These are phyloP conservation scores for Aphidius ervi DNA, from an alignment of 1,140 invertebrate species.

Conservation along the genomic window DNA sequence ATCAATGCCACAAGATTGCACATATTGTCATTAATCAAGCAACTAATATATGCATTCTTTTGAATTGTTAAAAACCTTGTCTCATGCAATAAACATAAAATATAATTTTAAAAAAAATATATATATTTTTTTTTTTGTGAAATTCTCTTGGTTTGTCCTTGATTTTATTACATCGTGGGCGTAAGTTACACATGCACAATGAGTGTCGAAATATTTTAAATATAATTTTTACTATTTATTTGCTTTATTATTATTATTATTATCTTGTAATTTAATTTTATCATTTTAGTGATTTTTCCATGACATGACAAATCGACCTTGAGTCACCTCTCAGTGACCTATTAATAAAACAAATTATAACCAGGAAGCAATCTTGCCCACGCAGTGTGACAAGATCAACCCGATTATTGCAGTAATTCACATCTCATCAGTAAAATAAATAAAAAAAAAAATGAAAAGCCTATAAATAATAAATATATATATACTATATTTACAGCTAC, in stretches of 20 bases:
- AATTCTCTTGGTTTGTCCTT: not conserved
- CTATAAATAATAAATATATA: too few species aligned
- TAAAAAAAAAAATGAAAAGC: not conserved
- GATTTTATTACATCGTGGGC: constrained; percentile 1
- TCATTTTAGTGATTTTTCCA: not conserved
- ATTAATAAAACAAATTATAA: constrained; percentile 19
- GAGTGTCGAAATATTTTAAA: not conserved
- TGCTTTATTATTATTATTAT: not conserved
- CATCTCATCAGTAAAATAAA: not conserved
- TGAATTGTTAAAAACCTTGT: too few species aligned
- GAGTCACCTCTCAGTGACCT: constrained; percentile 20
- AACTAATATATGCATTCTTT: too few species aligned
- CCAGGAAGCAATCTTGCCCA: constrained; percentile 12
- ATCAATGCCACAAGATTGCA: too few species aligned
- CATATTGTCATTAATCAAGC: too few species aligned
- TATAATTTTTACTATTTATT: not conserved
- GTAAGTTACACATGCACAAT: constrained; percentile 8
- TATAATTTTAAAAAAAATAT: not conserved
- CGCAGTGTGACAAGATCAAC: constrained; percentile 15
- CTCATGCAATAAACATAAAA: too few species aligned
- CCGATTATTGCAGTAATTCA: constrained; percentile 5
- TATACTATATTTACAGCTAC: too few species aligned
- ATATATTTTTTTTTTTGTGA: not conserved
- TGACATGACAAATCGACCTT: constrained; percentile 10
- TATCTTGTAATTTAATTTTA: constrained; percentile 1